These are phyloP conservation scores for Rhinoraja longicauda DNA, from an alignment of 2,797 vertebrate species.

Conservation along the genomic window DNA sequence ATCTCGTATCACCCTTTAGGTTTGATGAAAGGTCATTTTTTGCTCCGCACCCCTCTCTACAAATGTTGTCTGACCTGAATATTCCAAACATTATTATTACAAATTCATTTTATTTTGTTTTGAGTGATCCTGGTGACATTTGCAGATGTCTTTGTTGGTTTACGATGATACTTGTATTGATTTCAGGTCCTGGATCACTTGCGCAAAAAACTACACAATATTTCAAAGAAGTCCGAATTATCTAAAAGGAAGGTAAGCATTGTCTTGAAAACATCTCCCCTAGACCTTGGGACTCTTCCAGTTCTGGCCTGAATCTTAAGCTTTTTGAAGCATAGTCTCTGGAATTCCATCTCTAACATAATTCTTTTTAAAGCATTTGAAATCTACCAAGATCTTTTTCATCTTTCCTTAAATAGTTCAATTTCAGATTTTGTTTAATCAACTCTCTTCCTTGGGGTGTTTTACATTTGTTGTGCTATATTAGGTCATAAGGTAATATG, in stretches of 20 bases:
- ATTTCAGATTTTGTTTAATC: background rate
- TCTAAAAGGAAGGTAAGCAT: constrained; percentile 92
- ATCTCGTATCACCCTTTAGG: background rate
- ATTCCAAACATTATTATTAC: background rate
- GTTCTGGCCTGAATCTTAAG: background rate
- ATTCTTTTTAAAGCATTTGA: background rate
- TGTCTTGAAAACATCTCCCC: background rate
- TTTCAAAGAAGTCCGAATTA: constrained; percentile 95
- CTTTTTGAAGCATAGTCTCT: too few species aligned
- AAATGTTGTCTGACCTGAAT: background rate
- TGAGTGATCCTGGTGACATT: background rate
- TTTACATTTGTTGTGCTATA: background rate
- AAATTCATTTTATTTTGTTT: background rate
- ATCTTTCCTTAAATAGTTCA: background rate
- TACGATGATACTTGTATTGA: constrained; percentile 44
- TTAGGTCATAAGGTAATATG: background rate
- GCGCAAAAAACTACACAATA: constrained; percentile 90
- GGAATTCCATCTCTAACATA: background rate
- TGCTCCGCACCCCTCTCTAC: too few species aligned
- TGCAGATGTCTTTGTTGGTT: background rate
- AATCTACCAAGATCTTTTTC: background rate
- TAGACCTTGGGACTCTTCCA: background rate
- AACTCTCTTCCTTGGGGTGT: background rate
- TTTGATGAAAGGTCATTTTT: background rate
- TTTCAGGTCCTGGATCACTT: constrained; percentile 91